A percentile compares a stretch with the other conserved stretches of the same genome.
Evolutionary conservation across 2,888 invertebrate species (phyloP).

Genomic region (Leptopilina drosophilae): DNA sequence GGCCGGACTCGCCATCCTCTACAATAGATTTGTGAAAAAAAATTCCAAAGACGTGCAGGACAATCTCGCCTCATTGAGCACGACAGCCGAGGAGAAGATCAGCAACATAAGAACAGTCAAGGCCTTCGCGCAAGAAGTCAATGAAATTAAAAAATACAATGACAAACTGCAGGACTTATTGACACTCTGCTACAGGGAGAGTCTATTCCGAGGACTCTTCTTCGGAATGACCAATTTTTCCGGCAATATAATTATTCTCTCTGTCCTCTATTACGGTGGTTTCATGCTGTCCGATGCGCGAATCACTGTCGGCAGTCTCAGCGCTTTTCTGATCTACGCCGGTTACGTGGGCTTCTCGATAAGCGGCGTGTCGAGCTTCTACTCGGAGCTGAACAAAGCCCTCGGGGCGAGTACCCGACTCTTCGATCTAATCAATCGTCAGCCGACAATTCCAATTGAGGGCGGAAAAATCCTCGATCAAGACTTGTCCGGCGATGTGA

Average conservation of each 20-base stretch:
- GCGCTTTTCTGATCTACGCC: constrained; percentile 96
- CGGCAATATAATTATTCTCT: constrained; percentile 92
- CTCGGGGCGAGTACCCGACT: constrained; percentile 93
- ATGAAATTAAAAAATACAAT: constrained; percentile 85
- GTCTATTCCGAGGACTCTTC: constrained; percentile 91
- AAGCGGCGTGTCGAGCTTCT: constrained; percentile 93
- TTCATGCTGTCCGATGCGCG: constrained; percentile 89
- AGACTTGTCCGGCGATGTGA: constrained; percentile 82
- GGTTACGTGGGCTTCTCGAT: constrained; percentile 95
- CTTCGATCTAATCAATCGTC: constrained; percentile 92
- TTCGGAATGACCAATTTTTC: constrained; percentile 94
- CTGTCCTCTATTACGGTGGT: constrained; percentile 95
- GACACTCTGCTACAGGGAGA: constrained; percentile 90
- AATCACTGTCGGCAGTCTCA: constrained; percentile 91
- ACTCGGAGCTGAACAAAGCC: constrained; percentile 95
- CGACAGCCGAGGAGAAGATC: constrained; percentile 90
- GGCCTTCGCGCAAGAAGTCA: constrained; percentile 91
- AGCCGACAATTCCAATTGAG: constrained; percentile 85
- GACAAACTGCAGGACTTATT: constrained; percentile 85
- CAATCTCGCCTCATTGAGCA: constrained; percentile 79
- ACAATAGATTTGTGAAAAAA: constrained; percentile 89
- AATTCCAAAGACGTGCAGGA: constrained; percentile 91
- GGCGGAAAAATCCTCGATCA: constrained; percentile 76
- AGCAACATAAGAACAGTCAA: constrained; percentile 95
- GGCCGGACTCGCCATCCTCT: constrained; percentile 88